A percentile compares a stretch with the other conserved stretches of the same genome.
phyloP scores from a whole-genome alignment of 2,797 vertebrate genomes.

The Phoebastria nigripes region DNA sequence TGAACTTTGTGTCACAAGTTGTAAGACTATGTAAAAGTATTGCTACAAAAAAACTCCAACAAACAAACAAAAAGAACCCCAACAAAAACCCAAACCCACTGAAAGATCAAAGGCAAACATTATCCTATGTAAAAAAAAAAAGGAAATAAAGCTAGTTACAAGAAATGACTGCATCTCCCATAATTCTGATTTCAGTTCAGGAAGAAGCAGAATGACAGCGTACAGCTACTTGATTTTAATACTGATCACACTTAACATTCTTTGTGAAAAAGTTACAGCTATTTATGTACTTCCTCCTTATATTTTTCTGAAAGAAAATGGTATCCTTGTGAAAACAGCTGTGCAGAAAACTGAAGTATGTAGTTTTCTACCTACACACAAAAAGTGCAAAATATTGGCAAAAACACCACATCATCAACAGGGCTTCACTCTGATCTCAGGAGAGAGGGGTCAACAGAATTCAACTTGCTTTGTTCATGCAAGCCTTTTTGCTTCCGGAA shows the following conservation, averaged over 20 bases:
- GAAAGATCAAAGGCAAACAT: constrained; percentile 17
- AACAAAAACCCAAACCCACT: background rate
- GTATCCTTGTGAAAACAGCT: background rate
- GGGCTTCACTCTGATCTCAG: background rate
- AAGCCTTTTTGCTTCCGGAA: background rate
- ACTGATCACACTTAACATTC: background rate
- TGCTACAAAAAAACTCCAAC: background rate
- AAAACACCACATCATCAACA: background rate
- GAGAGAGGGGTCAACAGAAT: background rate
- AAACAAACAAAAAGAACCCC: fast-evolving
- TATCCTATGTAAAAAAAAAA: background rate
- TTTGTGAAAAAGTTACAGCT: background rate
- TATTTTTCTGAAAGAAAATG: background rate
- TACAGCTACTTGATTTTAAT: background rate
- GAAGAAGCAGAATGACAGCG: background rate
- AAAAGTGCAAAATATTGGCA: background rate
- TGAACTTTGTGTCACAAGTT: background rate
- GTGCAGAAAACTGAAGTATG: background rate
- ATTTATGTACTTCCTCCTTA: background rate
- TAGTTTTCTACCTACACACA: background rate
- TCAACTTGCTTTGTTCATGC: background rate
- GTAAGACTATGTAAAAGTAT: constrained; percentile 27
- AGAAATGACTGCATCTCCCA: background rate
- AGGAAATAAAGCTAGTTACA: background rate
- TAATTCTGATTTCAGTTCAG: background rate